Evolutionary conservation across 2,797 vertebrate species (phyloP), one percentile per base, ranked within the genome.

Genomic region (Myripristis jacobus): DNA sequence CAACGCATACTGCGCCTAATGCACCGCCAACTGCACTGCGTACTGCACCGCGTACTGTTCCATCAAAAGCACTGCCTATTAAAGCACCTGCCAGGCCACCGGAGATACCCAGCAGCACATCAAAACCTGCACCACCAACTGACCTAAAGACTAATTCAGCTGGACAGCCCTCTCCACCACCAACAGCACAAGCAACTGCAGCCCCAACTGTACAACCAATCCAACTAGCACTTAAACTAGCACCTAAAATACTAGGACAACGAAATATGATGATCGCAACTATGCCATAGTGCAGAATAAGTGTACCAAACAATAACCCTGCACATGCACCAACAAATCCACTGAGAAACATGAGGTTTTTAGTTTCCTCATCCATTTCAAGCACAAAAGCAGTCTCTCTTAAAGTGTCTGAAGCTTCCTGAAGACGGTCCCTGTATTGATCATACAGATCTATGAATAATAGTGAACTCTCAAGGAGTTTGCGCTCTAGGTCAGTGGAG

Each of bases 341-440:
- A 0, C 0, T 19, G 0, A 1, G 0, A 0, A 0, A 0, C 1
- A 9, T 0, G 0, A 1, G 8, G 22, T 31, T 0, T 0, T 16
- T 0, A 4, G 0, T 9, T 6, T 21, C 25, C 12, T 65, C 2
- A 0, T 12, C 36, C 11, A 6, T 1, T 15, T 60, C 3, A 2
- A 9, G 36, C 13, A 34, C 27, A 3, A 19, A 25, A 0, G 1
- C 58, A 1, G 19, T 1, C 6, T 21, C 47, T 0, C 0, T 1
- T 19, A 73, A 38, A 8, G 18, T 34, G 15, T 63, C 9, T 2
- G 62, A 51, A 0, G 29, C 4, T 4, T 2, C 13, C 6, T 12
- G 61, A 6, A 86, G 31, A 7, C 0, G 0, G 22, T 4, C 62
- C 22, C 41, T 3, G 0, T 1, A 50, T 18, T 19, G 41, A 21